Conservation (phyloP, 1,140 invertebrate species). For the Drosophila ambigua region DNA sequence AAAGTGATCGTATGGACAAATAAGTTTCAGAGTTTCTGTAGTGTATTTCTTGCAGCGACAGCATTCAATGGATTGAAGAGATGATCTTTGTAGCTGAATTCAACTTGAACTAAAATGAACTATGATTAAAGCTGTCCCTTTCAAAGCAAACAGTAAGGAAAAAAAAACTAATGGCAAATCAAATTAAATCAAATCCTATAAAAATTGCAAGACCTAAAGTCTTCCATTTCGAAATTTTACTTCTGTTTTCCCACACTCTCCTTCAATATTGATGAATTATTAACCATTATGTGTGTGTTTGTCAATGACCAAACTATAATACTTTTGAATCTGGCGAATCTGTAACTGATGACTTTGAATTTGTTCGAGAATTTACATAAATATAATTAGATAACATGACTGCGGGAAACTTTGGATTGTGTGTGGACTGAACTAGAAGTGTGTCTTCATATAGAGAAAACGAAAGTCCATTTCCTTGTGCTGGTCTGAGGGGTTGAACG, state of each 20-base stretch:
- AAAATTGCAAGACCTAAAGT: too few species aligned
- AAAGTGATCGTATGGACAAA: constrained; percentile 1
- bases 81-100: neutral
- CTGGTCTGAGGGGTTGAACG: constrained; percentile 53
- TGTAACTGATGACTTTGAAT: constrained; percentile 44
- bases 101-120: constrained; percentile 5
- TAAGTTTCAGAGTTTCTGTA: constrained; percentile 10
- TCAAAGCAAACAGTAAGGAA: too few species aligned
- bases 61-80: constrained; percentile 15
- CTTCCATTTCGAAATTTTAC: too few species aligned
- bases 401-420: constrained; percentile 24
- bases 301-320: constrained; percentile 27
- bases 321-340: constrained; percentile 32
- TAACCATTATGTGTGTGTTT: too few species aligned
- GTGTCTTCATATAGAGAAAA: constrained; percentile 73
- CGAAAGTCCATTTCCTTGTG: constrained; percentile 75
- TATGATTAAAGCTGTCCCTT: neutral
- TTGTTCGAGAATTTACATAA: constrained; percentile 39
- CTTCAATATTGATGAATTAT: too few species aligned
- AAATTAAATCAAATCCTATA: neutral
- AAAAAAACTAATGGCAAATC: too few species aligned
- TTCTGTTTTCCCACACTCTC: too few species aligned
- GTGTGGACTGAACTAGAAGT: constrained; percentile 56
- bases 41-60: constrained; percentile 1
- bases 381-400: constrained; percentile 30